phyloP scores from a whole-genome alignment of 2,888 invertebrate species.

The Dasysyrphus tricinctus region DNA sequence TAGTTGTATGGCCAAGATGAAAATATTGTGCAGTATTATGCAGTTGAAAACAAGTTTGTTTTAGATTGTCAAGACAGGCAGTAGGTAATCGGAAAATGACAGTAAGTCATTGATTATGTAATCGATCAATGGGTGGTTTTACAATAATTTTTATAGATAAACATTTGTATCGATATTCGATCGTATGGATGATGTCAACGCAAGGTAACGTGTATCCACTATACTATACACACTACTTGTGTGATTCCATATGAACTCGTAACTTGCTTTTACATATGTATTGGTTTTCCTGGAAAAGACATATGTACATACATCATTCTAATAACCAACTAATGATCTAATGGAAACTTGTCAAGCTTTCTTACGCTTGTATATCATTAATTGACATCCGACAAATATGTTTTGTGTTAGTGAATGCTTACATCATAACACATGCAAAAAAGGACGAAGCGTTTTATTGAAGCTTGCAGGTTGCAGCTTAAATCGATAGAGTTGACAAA shows the following conservation, averaged over 20 bases:
- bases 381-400: neutral
- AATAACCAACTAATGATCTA: neutral
- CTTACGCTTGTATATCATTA: neutral
- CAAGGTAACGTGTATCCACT: neutral
- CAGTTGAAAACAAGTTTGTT: constrained; percentile 29
- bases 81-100: neutral
- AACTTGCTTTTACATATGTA: neutral
- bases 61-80: neutral
- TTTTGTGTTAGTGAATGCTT: neutral
- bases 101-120: constrained; percentile 18
- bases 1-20: constrained; percentile 1
- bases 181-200: constrained; percentile 11
- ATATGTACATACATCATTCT: neutral
- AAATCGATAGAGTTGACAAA: too few relatives aligned
- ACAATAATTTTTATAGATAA: constrained; percentile 15
- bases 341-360: neutral
- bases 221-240: neutral
- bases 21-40: constrained; percentile 32
- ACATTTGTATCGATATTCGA: constrained; percentile 10
- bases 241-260: neutral
- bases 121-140: constrained; percentile 44
- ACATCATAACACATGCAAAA: neutral
- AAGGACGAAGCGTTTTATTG: neutral
- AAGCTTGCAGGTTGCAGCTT: too few relatives aligned
- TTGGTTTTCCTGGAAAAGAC: neutral